These are phyloP conservation scores for Dreissena rostriformis DNA, from an alignment of 1,140 invertebrate species.

Conservation along the genomic window DNA sequence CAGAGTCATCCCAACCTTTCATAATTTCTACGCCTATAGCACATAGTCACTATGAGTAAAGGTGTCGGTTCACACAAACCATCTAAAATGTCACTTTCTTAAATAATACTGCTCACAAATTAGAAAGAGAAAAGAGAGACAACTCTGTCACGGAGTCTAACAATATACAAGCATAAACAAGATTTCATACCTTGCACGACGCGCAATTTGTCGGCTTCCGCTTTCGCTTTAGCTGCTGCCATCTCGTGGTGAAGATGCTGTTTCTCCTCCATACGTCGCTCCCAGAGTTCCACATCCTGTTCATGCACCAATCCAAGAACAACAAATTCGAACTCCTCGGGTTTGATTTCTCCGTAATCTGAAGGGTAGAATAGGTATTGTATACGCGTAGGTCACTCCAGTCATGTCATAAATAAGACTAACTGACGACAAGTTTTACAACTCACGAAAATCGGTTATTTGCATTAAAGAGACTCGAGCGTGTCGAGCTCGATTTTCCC, in stretches of 20 bases:
- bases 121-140: not conserved
- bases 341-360: constrained; percentile 65
- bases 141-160: not conserved
- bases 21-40: too few species aligned
- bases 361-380: not conserved
- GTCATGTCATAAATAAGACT: too few species aligned
- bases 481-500: too few species aligned
- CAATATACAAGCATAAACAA: not conserved
- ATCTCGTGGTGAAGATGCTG: not conserved
- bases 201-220: constrained; percentile 3
- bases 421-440: too few species aligned
- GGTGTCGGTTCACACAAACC: not conserved
- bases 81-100: not conserved
- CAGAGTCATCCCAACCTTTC: too few species aligned
- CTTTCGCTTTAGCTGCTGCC: constrained; percentile 38
- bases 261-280: constrained; percentile 27
- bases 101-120: not conserved
- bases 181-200: constrained; percentile 19
- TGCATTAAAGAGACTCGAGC: too few species aligned
- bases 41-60: too few species aligned
- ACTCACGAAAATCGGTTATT: too few species aligned
- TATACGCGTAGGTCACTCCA: too few species aligned
- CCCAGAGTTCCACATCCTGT: constrained; percentile 37
- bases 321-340: constrained; percentile 55
- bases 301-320: constrained; percentile 54